Evolutionary conservation across 2,888 invertebrate species (phyloP), one percentile per base, ranked within the genome.

Genomic region (Nomada hirtipes): DNA sequence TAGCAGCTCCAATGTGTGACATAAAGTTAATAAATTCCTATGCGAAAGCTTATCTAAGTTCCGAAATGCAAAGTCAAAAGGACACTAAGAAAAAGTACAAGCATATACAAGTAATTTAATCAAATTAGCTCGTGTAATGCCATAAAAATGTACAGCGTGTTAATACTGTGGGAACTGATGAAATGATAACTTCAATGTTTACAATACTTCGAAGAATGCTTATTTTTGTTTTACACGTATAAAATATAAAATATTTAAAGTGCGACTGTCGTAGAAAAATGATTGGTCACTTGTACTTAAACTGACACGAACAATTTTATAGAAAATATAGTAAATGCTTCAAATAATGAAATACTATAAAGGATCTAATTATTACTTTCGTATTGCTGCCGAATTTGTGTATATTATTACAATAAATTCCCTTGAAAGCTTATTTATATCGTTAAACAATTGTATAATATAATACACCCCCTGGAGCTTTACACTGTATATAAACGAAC

Each of bases 1-100:
- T 52, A 69, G 63, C 63, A 26, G 53, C 55, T 71, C 67, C 69
- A 55, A 74, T 65, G 60, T 61, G 59, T 74, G 71, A 74, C 13
- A 36, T 57, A 71, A 84, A 87, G 67, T 89, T 85, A 88, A 86
- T 83, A 83, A 89, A 87, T 61, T 71, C 79, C 79, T 64, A 80
- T 59, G 72, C 78, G 50, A 67, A 73, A 42, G 42, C 26, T 60
- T 61, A 55, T 64, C 50, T 53, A 23, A 47, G 1, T 60, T 52
- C n/a, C 65, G 47, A 61, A 64, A 64, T 26, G 52, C 44, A 13
- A 23, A 59, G 4, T 36, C 18, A 23, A 13, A 70, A 63, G 18
- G 26, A 68, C 59, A 52, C 13, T 36, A 15, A 26, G 4, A 18
- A n/a, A 64, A 10, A 47, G 15, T 47, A 18, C 44, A n/a, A 18